Percentiles rank a stretch among this genome's conserved stretches.
phyloP scores from a whole-genome alignment of 2,797 vertebrate genomes.

The Pangasius krempfi region DNA sequence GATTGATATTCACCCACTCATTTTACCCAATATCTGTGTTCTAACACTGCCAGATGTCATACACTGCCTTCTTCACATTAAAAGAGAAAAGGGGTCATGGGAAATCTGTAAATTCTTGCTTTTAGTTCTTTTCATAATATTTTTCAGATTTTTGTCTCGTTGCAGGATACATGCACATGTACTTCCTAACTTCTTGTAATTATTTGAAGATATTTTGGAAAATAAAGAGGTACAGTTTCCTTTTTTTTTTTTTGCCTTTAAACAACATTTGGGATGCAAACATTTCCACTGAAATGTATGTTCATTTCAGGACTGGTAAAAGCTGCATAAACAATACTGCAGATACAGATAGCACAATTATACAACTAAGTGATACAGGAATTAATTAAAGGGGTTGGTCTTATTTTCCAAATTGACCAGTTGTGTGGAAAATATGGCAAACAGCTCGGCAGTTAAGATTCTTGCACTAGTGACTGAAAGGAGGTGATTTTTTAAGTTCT shows the following conservation, averaged over 20 bases:
- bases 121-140: too few species aligned
- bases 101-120: not conserved
- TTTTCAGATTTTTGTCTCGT: too few species aligned
- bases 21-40: not conserved
- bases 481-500: not conserved
- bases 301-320: not conserved
- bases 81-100: not conserved
- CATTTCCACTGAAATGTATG: not conserved
- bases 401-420: not conserved
- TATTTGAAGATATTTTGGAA: not conserved
- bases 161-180: too few species aligned
- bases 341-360: not conserved
- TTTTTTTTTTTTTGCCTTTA: not conserved
- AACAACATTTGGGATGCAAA: not conserved
- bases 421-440: not conserved
- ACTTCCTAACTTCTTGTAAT: not conserved
- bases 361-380: not conserved
- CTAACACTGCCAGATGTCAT: not conserved
- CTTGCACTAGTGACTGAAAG: not conserved
- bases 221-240: not conserved
- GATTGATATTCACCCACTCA: not conserved
- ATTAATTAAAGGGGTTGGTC: not conserved
- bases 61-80: not conserved
- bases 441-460: not conserved
- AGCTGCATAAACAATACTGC: not conserved